Percentiles rank a stretch among this genome's conserved stretches.
Evolutionary conservation across 2,888 invertebrate genomes (phyloP).

Genomic region (Charanyca ferruginea): DNA sequence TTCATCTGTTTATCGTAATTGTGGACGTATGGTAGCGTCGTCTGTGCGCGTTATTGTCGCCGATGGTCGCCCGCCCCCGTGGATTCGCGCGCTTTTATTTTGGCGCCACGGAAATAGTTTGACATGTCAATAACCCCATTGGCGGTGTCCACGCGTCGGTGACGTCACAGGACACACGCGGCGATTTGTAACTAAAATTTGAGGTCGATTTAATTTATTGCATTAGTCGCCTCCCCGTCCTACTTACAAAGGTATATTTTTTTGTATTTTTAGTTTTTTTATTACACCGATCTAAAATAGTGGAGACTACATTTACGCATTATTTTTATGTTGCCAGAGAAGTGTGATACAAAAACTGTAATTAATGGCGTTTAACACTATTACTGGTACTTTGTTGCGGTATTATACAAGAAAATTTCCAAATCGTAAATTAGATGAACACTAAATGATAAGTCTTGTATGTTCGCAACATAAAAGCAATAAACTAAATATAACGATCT

Average conservation of each 20-base stretch:
- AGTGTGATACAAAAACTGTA: slow-evolving; percentile 17
- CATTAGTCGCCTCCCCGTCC: slow-evolving; percentile 79
- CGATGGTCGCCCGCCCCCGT: slow-evolving; percentile 73
- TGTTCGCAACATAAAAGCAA: slow-evolving; percentile 62
- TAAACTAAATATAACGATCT: slow-evolving; percentile 71
- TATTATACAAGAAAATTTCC: slow-evolving; percentile 20
- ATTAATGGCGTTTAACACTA: slow-evolving; percentile 11
- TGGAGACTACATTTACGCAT: slow-evolving; percentile 49
- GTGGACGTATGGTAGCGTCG: slow-evolving; percentile 72
- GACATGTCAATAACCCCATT: slow-evolving; percentile 90
- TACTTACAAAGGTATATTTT: slow-evolving; percentile 75
- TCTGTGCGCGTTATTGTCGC: slow-evolving; percentile 61
- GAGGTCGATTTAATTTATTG: slow-evolving; percentile 88
- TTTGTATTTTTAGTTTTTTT: slow-evolving; percentile 74
- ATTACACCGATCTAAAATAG: slow-evolving; percentile 60
- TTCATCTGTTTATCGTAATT: slow-evolving; percentile 87
- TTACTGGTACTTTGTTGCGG: slow-evolving; percentile 7
- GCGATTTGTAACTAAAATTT: slow-evolving; percentile 81
- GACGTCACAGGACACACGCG: slow-evolving; percentile 86
- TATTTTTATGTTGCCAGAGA: slow-evolving; percentile 47
- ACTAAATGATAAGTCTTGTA: slow-evolving; percentile 57
- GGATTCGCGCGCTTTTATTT: slow-evolving; percentile 87
- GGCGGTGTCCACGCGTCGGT: slow-evolving; percentile 84
- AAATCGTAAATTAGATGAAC: slow-evolving; percentile 55
- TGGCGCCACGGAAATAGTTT: slow-evolving; percentile 89